Conservation (phyloP, 37 sponge, comb jelly and placozoan species). For the Haliclona indistincta region DNA sequence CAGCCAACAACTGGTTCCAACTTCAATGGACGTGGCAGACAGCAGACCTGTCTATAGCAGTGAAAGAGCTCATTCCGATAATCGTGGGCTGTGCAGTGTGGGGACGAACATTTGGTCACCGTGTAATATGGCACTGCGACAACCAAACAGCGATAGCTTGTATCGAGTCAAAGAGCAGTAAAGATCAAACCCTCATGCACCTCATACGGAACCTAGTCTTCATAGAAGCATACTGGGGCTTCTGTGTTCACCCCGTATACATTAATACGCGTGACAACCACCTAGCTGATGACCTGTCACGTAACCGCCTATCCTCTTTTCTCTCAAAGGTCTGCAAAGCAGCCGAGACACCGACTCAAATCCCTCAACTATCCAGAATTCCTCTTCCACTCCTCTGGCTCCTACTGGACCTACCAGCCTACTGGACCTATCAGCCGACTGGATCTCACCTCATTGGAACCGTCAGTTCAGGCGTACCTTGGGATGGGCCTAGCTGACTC, state of each 20-base stretch:
- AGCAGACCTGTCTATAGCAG: no score
- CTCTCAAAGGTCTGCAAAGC: conserved; percentile 20
- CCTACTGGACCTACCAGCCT: not conserved
- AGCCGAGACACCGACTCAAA: conserved; percentile 2
- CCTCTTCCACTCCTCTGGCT: conserved; percentile 1
- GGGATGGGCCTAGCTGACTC: conserved; percentile 13
- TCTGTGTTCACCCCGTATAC: not conserved
- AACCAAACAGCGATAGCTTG: conserved; percentile 3
- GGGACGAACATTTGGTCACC: not conserved
- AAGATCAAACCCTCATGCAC: conserved; percentile 33
- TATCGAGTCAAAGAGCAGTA: conserved; percentile 7
- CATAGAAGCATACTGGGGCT: no score
- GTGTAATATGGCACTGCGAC: conserved; percentile 16
- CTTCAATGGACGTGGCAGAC: no score
- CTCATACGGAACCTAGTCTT: conserved; percentile 41
- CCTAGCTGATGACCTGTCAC: no score
- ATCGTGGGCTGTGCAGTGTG: no score
- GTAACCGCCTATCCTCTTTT: conserved; percentile 24
- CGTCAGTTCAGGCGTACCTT: conserved; percentile 16
- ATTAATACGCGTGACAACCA: not conserved
- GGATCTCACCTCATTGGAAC: conserved; percentile 16
- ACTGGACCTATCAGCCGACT: conserved; percentile 31
- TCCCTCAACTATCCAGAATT: not conserved
- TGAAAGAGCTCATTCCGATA: no score
- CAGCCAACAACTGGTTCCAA: no score